Conservation (phyloP, 2,888 invertebrate species). For the Thera britannica region DNA sequence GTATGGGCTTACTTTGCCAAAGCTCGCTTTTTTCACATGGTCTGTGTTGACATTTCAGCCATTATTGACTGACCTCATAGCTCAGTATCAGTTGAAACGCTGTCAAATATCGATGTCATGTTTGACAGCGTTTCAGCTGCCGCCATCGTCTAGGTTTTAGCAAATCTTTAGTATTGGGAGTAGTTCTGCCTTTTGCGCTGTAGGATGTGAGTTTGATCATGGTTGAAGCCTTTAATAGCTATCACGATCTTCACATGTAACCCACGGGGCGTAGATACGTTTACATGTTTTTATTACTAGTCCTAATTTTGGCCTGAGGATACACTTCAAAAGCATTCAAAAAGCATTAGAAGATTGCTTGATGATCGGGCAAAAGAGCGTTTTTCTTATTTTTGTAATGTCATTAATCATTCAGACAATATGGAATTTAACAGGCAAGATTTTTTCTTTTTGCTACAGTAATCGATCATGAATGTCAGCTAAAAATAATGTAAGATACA, state of each 20-base stretch:
- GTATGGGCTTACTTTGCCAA: constrained; percentile 58
- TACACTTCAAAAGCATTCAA: constrained; percentile 20
- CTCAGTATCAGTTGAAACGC: too few species aligned
- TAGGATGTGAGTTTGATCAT: too few species aligned
- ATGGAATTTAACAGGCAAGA: constrained; percentile 28
- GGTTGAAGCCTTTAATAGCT: too few species aligned
- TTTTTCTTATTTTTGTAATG: constrained; percentile 34
- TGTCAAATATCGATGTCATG: too few species aligned
- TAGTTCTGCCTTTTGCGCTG: too few species aligned
- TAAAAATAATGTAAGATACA: constrained; percentile 6
- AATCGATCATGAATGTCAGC: constrained; percentile 34
- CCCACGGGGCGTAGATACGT: too few species aligned
- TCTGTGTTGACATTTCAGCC: not conserved
- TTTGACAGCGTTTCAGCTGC: too few species aligned
- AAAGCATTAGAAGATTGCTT: constrained; percentile 31
- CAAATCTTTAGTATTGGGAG: too few species aligned
- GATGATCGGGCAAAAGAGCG: constrained; percentile 28
- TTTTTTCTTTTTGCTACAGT: constrained; percentile 22
- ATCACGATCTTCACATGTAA: too few species aligned
- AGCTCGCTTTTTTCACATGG: constrained; percentile 40
- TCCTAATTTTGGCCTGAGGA: constrained; percentile 13
- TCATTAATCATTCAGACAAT: constrained; percentile 35
- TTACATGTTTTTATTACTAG: not conserved
- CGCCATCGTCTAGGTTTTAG: too few species aligned
- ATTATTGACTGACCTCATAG: not conserved